A percentile compares a stretch with the other conserved stretches of the same genome.
Conservation (phyloP, 2,888 invertebrate species). For the Amorpha juglandis region DNA sequence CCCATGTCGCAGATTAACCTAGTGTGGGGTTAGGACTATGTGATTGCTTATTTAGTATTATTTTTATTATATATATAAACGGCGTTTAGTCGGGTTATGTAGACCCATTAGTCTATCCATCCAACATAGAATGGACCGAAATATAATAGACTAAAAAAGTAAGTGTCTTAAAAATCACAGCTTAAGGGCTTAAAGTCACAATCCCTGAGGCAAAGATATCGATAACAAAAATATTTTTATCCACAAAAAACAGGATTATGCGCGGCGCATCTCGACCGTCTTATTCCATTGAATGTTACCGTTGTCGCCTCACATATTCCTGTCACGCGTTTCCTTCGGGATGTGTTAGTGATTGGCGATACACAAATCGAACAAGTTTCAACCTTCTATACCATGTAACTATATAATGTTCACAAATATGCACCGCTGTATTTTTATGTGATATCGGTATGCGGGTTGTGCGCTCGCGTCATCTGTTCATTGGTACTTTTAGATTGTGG, state of each 20-base stretch:
- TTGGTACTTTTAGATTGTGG: slow-evolving; percentile 71
- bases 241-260: slow-evolving; percentile 62
- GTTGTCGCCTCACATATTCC: slow-evolving; percentile 52
- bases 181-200: slow-evolving; percentile 14
- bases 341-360: slow-evolving; percentile 70
- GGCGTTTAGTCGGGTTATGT: no score
- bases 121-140: neutral
- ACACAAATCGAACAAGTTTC: slow-evolving; percentile 55
- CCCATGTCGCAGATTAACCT: no score
- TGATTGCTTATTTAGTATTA: no score
- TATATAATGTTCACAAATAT: slow-evolving; percentile 66
- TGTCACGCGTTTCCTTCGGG: slow-evolving; percentile 77
- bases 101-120: no score
- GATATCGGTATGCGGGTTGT: slow-evolving; percentile 73
- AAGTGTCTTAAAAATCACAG: neutral
- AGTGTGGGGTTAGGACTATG: no score
- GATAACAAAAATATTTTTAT: slow-evolving; percentile 57
- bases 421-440: slow-evolving; percentile 71
- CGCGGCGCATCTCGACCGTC: slow-evolving; percentile 62
- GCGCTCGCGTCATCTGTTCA: slow-evolving; percentile 73
- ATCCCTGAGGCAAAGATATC: slow-evolving; percentile 42
- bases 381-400: slow-evolving; percentile 54
- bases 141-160: neutral
- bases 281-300: slow-evolving; percentile 64
- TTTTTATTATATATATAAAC: no score